A percentile compares a stretch with the other conserved stretches of the same genome.
Evolutionary conservation across 2,888 invertebrate species (phyloP).

Genomic region (Eumerus sabulonum): DNA sequence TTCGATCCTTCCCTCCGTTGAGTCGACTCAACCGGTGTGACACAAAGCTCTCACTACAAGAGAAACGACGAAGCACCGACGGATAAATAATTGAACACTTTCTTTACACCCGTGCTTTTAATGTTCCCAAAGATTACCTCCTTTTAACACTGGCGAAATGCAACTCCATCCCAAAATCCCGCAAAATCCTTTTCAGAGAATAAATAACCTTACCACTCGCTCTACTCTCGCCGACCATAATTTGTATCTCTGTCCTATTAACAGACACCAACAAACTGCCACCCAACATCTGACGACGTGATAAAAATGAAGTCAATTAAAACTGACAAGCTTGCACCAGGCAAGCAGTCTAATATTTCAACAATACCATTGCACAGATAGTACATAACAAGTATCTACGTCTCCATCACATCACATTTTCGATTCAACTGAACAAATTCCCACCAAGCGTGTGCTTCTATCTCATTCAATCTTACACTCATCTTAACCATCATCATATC

Average conservation of each 20-base stretch:
- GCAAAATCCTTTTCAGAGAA: neutral
- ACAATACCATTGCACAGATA: neutral
- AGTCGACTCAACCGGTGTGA: no score
- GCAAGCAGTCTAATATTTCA: slow-evolving; percentile 14
- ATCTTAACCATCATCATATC: slow-evolving; percentile 38
- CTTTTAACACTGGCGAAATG: no score
- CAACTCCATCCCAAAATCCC: no score
- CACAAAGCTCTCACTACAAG: no score
- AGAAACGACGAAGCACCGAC: no score
- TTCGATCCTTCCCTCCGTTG: no score
- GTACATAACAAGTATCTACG: neutral
- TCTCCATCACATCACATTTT: no score
- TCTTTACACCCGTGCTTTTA: no score
- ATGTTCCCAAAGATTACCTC: no score
- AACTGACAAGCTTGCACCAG: slow-evolving; percentile 8
- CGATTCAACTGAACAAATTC: slow-evolving; percentile 6
- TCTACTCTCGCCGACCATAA: neutral
- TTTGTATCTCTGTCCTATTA: neutral
- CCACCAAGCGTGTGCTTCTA: slow-evolving; percentile 4
- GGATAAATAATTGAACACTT: no score
- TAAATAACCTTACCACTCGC: no score
- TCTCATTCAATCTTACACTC: slow-evolving; percentile 42
- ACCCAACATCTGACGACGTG: neutral
- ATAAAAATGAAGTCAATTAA: slow-evolving; percentile 25
- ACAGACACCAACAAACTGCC: neutral